Evolutionary conservation across 2,113 vertebrate genomes (phyloP).

Genomic region (Arenaria interpres): DNA sequence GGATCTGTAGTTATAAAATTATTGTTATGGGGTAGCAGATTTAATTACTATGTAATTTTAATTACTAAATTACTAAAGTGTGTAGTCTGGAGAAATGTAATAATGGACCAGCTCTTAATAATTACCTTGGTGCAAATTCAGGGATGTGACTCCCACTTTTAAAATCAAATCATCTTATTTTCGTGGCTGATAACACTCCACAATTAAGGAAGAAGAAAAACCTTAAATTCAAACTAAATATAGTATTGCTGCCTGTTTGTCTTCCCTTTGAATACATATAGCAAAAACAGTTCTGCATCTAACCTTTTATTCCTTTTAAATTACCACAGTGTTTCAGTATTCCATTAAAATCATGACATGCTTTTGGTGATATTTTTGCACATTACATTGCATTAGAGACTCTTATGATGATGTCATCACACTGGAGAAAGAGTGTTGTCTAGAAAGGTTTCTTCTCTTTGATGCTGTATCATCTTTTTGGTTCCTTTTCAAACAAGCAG

Average conservation of each 20-base stretch:
- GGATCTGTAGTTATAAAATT: conserved; percentile 16
- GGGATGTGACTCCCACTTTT: background rate
- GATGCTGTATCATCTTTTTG: background rate
- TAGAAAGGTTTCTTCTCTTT: background rate
- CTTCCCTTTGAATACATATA: background rate
- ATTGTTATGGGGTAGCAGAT: conserved; percentile 14
- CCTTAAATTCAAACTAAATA: background rate
- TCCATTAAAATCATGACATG: conserved; percentile 22
- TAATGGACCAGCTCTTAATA: background rate
- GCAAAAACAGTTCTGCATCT: background rate
- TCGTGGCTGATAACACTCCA: background rate
- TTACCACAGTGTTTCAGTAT: background rate
- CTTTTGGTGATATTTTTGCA: background rate
- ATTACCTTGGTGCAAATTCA: background rate
- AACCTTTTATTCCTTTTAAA: background rate
- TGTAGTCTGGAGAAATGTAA: background rate
- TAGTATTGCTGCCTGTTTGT: background rate
- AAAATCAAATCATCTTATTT: background rate
- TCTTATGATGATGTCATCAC: background rate
- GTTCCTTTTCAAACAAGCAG: background rate
- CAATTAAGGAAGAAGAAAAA: background rate
- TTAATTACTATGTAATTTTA: conserved; percentile 37
- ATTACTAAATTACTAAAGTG: conserved; percentile 25
- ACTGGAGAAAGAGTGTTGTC: background rate
- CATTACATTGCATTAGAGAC: background rate